phyloP scores from a whole-genome alignment of 1,140 invertebrate genomes.

The Daktulosphaira vitifoliae region DNA sequence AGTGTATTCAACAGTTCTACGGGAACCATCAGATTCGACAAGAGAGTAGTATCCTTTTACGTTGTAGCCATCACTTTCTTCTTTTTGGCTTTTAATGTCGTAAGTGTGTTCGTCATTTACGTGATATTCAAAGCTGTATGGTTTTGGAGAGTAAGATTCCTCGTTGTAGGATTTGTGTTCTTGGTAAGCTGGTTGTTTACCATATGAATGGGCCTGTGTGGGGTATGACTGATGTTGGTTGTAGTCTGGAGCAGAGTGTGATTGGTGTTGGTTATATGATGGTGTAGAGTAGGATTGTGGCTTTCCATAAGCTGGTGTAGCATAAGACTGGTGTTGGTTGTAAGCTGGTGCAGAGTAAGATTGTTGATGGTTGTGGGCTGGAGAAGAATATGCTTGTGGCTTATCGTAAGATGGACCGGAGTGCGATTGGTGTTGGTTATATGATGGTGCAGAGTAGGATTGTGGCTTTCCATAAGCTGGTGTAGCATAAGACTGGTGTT shows the following conservation, averaged over 20 bases:
- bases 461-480: slow-evolving; percentile 34
- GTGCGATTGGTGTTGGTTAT: slow-evolving; percentile 15
- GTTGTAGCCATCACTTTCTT: slow-evolving; percentile 40
- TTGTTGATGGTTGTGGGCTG: slow-evolving; percentile 11
- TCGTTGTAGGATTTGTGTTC: not conserved
- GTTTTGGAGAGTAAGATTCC: slow-evolving; percentile 34
- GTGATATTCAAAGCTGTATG: slow-evolving; percentile 39
- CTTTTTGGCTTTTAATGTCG: slow-evolving; percentile 39
- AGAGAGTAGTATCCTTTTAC: slow-evolving; percentile 41
- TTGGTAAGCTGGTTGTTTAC: slow-evolving; percentile 38
- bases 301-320: slow-evolving; percentile 21
- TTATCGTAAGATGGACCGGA: slow-evolving; percentile 34
- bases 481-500: slow-evolving; percentile 36
- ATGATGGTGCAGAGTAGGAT: slow-evolving; percentile 35
- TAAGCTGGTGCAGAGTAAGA: slow-evolving; percentile 34
- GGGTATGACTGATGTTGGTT: not conserved
- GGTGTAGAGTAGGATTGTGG: slow-evolving; percentile 28
- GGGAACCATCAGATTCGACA: slow-evolving; percentile 50
- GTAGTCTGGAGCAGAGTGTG: slow-evolving; percentile 1
- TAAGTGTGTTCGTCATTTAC: slow-evolving; percentile 40
- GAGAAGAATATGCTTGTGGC: slow-evolving; percentile 19
- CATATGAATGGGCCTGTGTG: not conserved
- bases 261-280: slow-evolving; percentile 34
- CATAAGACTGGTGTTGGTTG: slow-evolving; percentile 23
- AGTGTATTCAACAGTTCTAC: slow-evolving; percentile 47